Base-by-base conservation (phyloP, 2,113 vertebrate species). In the Acanthisitta chloris region DNA sequence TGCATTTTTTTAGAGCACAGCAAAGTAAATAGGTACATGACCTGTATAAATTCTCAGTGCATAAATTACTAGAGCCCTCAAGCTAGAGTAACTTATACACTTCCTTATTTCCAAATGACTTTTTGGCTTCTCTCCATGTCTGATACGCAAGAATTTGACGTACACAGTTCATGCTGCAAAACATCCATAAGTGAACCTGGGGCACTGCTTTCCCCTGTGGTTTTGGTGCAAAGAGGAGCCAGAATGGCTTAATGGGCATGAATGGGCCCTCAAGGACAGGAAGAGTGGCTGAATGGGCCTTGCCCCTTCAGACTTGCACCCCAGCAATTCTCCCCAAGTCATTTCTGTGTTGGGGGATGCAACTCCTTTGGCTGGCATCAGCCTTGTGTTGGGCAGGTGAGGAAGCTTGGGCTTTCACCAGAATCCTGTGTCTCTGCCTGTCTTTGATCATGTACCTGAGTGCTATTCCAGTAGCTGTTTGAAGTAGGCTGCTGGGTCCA, bases 21-120 rank as follows among this genome's bases (percentile, higher is more conserved):
- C 81, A 93, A 96, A 96, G 95, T 94, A 97, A 97, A 97, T 97
- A 97, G 95, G 96, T 97, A 96, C 96, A 97, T 96, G 95, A 97
- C 95, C 95, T 97, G 93, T 97, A 97, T 96, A 96, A 97, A 97
- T 97, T 97, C 93, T 92, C 95, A 1, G 93, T 90, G 95, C 95
- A 96, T 97, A 97, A 97, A 97, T 97, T 97, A 95, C 95, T 92
- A 7, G 49, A 95, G 90, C 92, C 97, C 96, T 94, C 54, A 46
- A 96, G 93, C 93, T 93, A 67, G 73, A 77, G 92, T 76, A 88
- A 96, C 93, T 96, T 96, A 72, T 29, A 62, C 61, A 92, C 80
- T 95, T 90, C 78, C 38, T 61, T 59, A 34, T 87, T 97, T 96
- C 93, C 80, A 92, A 94, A 80, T 48, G 95, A 85, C 83, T 95